Evolutionary conservation across 2,888 invertebrate genomes (phyloP).

Genomic region (Andrena trimmerana): DNA sequence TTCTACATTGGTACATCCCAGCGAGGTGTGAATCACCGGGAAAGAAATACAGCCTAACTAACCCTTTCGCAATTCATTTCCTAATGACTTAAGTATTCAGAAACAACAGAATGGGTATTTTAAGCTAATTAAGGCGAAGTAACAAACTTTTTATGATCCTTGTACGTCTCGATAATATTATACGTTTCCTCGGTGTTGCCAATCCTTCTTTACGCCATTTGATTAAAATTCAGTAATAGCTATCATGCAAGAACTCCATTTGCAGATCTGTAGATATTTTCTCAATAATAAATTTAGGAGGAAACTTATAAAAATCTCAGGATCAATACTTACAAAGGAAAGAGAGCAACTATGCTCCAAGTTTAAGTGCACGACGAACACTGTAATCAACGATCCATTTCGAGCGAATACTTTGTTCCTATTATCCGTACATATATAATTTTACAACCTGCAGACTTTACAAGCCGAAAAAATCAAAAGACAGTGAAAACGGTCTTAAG

Average conservation of each 20-base stretch:
- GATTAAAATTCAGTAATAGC: slow-evolving; percentile 15
- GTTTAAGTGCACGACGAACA: not conserved
- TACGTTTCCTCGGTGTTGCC: slow-evolving; percentile 13
- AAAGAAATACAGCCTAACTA: slow-evolving; percentile 29
- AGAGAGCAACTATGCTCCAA: not conserved
- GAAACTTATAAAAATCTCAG: too few relatives aligned
- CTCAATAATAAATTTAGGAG: too few relatives aligned
- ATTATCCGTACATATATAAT: slow-evolving; percentile 21
- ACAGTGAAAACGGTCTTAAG: slow-evolving; percentile 60
- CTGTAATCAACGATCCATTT: not conserved
- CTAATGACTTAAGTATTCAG: slow-evolving; percentile 33
- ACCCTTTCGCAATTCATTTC: slow-evolving; percentile 47
- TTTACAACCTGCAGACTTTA: slow-evolving; percentile 56
- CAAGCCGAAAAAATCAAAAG: slow-evolving; percentile 45
- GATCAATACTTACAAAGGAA: too few relatives aligned
- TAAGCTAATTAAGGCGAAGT: slow-evolving; percentile 19
- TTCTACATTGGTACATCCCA: not conserved
- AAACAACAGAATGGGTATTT: slow-evolving; percentile 33
- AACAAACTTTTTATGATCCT: not conserved
- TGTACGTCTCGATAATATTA: not conserved
- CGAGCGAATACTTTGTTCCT: not conserved
- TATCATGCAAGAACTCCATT: not conserved
- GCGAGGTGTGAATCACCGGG: slow-evolving; percentile 14
- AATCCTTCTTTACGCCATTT: not conserved
- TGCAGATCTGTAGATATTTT: not conserved